Conservation (phyloP, 2,797 vertebrate genomes). For the Acanthiza pusilla region DNA sequence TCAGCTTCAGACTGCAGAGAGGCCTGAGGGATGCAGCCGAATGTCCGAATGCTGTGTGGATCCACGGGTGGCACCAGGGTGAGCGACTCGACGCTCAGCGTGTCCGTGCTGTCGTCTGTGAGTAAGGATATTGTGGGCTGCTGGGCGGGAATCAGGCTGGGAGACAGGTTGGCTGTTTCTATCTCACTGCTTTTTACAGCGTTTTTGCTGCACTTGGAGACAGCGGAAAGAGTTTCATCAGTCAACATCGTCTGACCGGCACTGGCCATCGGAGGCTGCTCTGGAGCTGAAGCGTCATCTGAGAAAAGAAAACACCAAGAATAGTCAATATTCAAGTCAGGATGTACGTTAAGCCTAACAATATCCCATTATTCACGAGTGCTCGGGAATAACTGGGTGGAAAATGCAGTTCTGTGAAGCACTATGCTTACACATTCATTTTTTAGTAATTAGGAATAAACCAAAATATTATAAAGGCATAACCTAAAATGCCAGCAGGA, state of each 20-base stretch:
- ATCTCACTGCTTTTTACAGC: slow-evolving; percentile 44
- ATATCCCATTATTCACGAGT: neutral
- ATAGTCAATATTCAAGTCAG: neutral
- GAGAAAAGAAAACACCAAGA: slow-evolving; percentile 14
- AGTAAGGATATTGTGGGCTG: slow-evolving; percentile 95
- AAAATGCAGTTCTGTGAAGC: neutral
- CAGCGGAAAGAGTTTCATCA: slow-evolving; percentile 35
- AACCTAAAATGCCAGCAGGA: neutral
- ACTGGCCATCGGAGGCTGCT: slow-evolving; percentile 72
- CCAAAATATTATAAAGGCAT: neutral
- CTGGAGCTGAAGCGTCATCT: slow-evolving; percentile 77
- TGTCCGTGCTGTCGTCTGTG: slow-evolving; percentile 79
- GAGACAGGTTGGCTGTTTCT: slow-evolving; percentile 79
- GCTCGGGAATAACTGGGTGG: neutral
- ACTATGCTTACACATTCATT: neutral
- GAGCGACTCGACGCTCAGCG: slow-evolving; percentile 88
- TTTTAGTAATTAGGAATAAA: neutral
- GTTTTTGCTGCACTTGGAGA: slow-evolving; percentile 53
- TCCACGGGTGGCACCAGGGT: slow-evolving; percentile 89
- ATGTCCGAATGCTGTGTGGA: slow-evolving; percentile 81
- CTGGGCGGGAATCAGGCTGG: slow-evolving; percentile 91
- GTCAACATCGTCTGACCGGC: slow-evolving; percentile 55
- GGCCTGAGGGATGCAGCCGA: slow-evolving; percentile 62
- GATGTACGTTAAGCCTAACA: neutral
- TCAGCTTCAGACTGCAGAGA: neutral